Evolutionary conservation across 2,888 invertebrate genomes (phyloP), one percentile per base, ranked within the genome.

Genomic region (Cyclophora albipunctata): DNA sequence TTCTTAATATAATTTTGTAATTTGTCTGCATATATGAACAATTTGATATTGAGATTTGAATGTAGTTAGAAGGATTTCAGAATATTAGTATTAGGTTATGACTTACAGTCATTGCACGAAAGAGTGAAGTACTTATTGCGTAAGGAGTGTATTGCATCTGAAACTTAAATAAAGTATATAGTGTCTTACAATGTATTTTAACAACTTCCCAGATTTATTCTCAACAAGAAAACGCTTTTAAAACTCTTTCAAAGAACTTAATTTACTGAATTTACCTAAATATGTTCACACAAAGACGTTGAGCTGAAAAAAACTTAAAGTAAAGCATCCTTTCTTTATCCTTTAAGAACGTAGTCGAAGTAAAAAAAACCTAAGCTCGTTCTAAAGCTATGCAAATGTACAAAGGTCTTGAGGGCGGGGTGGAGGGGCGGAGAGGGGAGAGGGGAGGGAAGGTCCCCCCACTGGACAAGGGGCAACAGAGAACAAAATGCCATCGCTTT

Each of bases 301-400:
- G 52, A 54, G 53, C 51, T 20, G 20, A 63, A 62, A 69, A 66
- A 66, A 65, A 58, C 50, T 55, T 57, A 48, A 57, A 57, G 62
- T 52, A 69, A 69, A 67, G 52, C 62, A 60, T 69, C 63, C 62
- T 72, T 73, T 63, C 74, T 79, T 81, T 80, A 83, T 84, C 82
- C 80, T 77, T 75, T 84, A 84, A 83, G 81, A 81, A 78, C 73
- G 71, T 67, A 73, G 73, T 62, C 63, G 68, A 69, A 73, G 75
- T 68, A 79, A 81, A 84, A 49, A 41, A 83, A 84, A 78, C 67
- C 81, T 83, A 77, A 84, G 79, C 79, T 42, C 51, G 55, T 53
- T 73, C 71, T 71, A 84, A 84, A 84, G 84, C 84, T 86, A 87
- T 87, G 86, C 84, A 87, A 87, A 87, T 87, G 78, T 81, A 75